phyloP scores from a whole-genome alignment of 2,113 vertebrate genomes.

The Pomatorhinus ruficollis region DNA sequence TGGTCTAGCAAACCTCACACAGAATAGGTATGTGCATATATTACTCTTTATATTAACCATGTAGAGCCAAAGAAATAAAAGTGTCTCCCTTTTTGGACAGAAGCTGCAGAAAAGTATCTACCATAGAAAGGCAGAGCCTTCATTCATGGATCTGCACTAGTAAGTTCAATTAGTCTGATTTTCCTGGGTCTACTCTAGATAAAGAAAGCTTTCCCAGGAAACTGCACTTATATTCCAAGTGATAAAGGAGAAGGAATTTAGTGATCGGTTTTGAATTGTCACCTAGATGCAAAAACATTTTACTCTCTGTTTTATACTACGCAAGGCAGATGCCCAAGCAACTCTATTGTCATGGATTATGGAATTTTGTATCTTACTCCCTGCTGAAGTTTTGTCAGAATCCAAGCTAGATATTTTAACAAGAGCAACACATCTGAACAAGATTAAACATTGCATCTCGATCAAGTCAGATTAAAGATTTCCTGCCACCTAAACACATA shows the following conservation, averaged over 20 bases:
- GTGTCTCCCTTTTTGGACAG: not conserved
- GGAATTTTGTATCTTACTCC: not conserved
- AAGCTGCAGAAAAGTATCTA: not conserved
- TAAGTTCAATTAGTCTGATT: not conserved
- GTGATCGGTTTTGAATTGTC: not conserved
- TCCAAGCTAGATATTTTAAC: not conserved
- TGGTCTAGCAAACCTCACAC: not conserved
- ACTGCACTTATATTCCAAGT: not conserved
- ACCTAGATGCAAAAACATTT: not conserved
- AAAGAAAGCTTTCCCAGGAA: not conserved
- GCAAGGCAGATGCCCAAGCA: not conserved
- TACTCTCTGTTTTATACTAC: not conserved
- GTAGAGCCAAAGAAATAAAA: not conserved
- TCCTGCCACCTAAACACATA: not conserved
- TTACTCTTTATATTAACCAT: not conserved
- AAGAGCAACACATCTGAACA: not conserved
- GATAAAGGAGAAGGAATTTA: not conserved
- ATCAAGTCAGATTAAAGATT: not conserved
- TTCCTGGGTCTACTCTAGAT: not conserved
- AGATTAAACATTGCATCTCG: not conserved
- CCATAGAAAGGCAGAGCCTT: not conserved
- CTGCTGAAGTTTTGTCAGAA: not conserved
- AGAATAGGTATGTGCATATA: not conserved
- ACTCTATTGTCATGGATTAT: not conserved
- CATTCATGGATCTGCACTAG: not conserved